Evolutionary conservation across 2,113 vertebrate species (phyloP), one percentile per base, ranked within the genome.

Genomic region (Thamnaconus septentrionalis): DNA sequence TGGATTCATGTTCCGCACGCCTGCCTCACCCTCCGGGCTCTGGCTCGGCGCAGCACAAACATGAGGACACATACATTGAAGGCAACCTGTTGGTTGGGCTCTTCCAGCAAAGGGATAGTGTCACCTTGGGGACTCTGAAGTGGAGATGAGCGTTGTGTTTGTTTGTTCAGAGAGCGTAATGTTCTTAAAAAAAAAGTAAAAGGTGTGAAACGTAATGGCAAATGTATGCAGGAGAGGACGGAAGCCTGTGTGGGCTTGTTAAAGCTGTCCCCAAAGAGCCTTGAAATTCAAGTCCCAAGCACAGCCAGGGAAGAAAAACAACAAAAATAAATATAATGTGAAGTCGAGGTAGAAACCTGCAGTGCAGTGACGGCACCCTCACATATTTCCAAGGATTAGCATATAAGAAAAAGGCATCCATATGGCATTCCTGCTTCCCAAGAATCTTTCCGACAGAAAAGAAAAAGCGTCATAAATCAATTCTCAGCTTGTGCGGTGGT

Each of bases 1-100:
- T 83, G 77, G 83, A 72, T 80, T 74, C 61, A 69, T 70, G 69
- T 61, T 69, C 66, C 75, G 66, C 71, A 52, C 53, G 45, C 53
- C 59, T 59, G 64, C 65, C 10, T 79, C 66, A 63, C 65, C 76
- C 18, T 31, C 73, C 54, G 56, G 55, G 54, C 66, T 61, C 10
- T 6, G 46, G 31, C 58, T 61, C 56, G 62, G 67, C 18, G 18
- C 18, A 31, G 18, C 18, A 31, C 18, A 31, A 63, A 46, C 56
- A 47, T 61, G 56, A 50, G 53, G 48, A 66, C 43, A 57, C 61
- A 52, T 47, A 67, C 50, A 41, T 10, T 10, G n/a, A 53, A 39
- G 43, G 42, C 41, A 48, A 56, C 56, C 56, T 75, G 76, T 56
- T 65, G 57, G 76, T 56, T 65, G 57, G 59, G 31, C 18, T 31